Percentiles rank a stretch among this genome's conserved stretches.
Evolutionary conservation across 2,797 vertebrate species (phyloP).

Genomic region (Etheostoma nigrum): DNA sequence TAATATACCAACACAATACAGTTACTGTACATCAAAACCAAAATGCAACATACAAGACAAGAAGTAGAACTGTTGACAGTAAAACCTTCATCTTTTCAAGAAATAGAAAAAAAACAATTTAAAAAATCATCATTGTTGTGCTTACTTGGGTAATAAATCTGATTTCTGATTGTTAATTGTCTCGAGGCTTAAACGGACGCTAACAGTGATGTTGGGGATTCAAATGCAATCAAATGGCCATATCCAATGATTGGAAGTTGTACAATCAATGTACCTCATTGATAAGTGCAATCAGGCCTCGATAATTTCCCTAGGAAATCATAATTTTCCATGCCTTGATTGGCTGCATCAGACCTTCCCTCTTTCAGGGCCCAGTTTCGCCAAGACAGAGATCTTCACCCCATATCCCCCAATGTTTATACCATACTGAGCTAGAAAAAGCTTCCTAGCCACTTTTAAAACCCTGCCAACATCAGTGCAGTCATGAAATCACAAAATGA

Average conservation of each 20-base stretch:
- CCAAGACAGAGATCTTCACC: neutral
- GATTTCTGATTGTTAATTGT: constrained; percentile 67
- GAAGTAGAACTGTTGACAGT: neutral
- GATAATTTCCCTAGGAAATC: constrained; percentile 67
- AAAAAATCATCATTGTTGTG: no score
- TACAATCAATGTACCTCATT: constrained; percentile 70
- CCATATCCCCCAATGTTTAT: neutral
- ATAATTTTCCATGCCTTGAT: constrained; percentile 52
- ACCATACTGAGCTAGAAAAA: neutral
- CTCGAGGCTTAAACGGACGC: constrained; percentile 20
- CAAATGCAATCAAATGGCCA: constrained; percentile 70
- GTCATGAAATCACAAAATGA: constrained; percentile 29
- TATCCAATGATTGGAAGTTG: constrained; percentile 45
- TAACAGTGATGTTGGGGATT: constrained; percentile 36
- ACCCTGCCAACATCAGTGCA: neutral
- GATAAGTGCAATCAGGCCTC: constrained; percentile 74
- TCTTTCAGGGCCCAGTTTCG: constrained; percentile 27
- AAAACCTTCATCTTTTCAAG: neutral
- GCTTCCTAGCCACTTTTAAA: neutral
- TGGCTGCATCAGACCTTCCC: constrained; percentile 51
- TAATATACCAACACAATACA: neutral
- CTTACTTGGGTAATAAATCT: neutral
- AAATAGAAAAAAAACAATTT: no score
- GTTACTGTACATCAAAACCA: neutral
- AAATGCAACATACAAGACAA: neutral